phyloP scores from a whole-genome alignment of 2,888 invertebrate species.

The Pseudococcus jackbeardsleyi region DNA sequence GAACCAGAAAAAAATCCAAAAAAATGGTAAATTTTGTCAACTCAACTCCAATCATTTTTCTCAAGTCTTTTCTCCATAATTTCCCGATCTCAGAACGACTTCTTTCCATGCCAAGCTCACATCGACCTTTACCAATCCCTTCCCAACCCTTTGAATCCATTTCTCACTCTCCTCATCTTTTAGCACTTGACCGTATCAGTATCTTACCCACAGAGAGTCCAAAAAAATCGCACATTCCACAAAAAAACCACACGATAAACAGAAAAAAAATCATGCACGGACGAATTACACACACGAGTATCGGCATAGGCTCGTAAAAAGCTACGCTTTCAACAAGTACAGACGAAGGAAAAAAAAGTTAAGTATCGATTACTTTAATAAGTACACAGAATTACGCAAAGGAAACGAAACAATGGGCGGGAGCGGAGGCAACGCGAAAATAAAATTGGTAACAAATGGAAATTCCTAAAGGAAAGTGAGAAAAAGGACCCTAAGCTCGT shows the following conservation, averaged over 20 bases:
- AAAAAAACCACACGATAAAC: neutral
- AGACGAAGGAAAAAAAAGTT: neutral
- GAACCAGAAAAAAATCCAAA: no score
- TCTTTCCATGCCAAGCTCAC: neutral
- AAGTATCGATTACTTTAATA: constrained; percentile 43
- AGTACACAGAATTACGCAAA: constrained; percentile 48
- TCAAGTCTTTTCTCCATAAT: no score
- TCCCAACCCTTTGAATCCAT: no score
- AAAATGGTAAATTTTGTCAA: no score
- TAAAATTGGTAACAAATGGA: constrained; percentile 43
- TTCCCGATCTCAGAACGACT: neutral
- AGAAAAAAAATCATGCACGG: neutral
- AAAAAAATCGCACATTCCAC: neutral
- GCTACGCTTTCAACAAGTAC: neutral
- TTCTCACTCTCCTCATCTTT: no score
- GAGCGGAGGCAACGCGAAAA: neutral
- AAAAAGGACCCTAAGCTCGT: constrained; percentile 1
- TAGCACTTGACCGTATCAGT: neutral
- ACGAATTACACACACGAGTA: neutral
- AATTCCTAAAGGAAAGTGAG: neutral
- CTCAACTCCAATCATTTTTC: no score
- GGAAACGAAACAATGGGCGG: neutral
- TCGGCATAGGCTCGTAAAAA: neutral
- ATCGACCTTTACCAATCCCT: neutral
- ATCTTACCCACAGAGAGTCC: neutral